Evolutionary conservation across 2,888 invertebrate species (phyloP), one percentile per base, ranked within the genome.

Genomic region (Rhingia campestris): DNA sequence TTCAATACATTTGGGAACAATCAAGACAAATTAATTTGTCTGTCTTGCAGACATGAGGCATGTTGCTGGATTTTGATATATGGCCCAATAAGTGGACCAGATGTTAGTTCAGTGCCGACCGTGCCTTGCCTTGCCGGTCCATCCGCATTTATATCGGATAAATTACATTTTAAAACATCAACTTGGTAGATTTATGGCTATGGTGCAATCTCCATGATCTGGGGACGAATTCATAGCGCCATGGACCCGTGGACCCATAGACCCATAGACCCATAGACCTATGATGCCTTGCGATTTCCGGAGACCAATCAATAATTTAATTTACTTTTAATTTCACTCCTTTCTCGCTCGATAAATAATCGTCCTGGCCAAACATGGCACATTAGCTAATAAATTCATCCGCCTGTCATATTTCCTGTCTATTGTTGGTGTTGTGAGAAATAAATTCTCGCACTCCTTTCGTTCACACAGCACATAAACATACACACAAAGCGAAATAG

Each of bases 161-260:
- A 84, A 84, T 84, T 84, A 84, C 79, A 79, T 75, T 84, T 84
- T 84, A 84, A 84, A 84, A 84, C 79, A 79, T 84, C 84, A 84
- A 70, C 39, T 79, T 66, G 53, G 69, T 66, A 84, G 74, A 84
- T 84, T 84, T 84, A 84, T 84, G 67, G 73, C 45, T 77, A 67
- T 33, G 49, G 54, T 79, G 84, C 82, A 73, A 82, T 79, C 69
- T 63, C 56, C 73, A 22, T 69, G 63, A 79, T 82, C 72, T 67
- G 51, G 49, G 72, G 47, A 72, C 22, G 64, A 72, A 5, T 61
- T 56, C 45, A 41, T 7, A n/a, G 32, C 14, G 1, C 22, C 22
- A 22, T n/a, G n/a, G n/a, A 9, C 4, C n/a, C 35, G 43, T 51
- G 9, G 6, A 9, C 4, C n/a, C 35, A 43, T 51, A 9, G 6